Conservation (phyloP, 2,797 vertebrate genomes). For the Sebastes steindachneri region DNA sequence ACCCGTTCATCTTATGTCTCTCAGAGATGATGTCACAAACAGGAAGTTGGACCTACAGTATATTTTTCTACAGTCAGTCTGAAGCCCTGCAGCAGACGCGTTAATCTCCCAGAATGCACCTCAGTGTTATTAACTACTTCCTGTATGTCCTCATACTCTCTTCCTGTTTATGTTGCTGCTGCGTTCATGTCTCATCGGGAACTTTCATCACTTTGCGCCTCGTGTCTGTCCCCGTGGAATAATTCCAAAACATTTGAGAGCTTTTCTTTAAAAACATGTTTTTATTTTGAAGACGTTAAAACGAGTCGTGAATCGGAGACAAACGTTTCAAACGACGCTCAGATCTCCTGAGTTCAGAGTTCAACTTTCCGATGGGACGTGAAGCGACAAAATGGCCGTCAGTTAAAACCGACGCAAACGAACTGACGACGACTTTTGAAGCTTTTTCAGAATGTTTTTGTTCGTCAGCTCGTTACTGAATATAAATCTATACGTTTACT, state of each 20-base stretch:
- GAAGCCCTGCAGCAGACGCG: background rate
- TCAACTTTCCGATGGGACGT: background rate
- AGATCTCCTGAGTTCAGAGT: background rate
- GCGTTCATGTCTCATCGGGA: background rate
- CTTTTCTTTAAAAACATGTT: background rate
- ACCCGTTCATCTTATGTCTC: background rate
- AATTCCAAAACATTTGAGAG: background rate
- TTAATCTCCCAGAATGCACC: slow-evolving; percentile 20
- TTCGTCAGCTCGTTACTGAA: background rate
- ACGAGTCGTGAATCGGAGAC: background rate
- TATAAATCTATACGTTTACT: background rate
- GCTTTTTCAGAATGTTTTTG: background rate
- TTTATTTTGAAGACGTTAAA: background rate
- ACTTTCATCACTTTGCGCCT: background rate
- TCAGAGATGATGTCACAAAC: slow-evolving; percentile 25
- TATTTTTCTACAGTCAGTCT: slow-evolving; percentile 29
- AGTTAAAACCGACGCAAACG: accelerated
- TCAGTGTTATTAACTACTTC: background rate
- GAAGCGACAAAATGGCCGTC: background rate
- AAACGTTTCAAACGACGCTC: background rate
- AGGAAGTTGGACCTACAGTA: background rate
- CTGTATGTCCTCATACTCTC: background rate
- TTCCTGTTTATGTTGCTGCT: background rate
- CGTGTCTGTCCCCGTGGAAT: too few species aligned
- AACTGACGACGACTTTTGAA: background rate